Evolutionary conservation across 2,888 invertebrate genomes (phyloP).

Genomic region (Panopea generosa): DNA sequence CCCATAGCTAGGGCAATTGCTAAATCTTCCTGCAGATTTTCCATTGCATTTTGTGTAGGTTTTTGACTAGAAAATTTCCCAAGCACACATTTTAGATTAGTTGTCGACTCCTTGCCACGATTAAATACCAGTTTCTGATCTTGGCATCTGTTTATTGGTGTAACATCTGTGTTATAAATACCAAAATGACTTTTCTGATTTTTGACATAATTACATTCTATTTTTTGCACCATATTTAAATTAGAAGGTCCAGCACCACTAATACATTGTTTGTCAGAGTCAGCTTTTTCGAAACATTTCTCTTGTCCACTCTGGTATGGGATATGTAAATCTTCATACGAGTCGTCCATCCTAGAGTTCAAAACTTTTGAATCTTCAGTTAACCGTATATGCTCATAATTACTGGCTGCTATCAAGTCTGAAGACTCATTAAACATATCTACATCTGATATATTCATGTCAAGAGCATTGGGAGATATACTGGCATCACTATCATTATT

Average conservation of each 20-base stretch:
- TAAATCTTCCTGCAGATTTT: slow-evolving; percentile 88
- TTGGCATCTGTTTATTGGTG: no score
- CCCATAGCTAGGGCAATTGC: slow-evolving; percentile 87
- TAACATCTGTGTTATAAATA: no score
- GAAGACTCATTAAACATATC: slow-evolving; percentile 55
- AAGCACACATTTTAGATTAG: slow-evolving; percentile 11
- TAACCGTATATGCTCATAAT: slow-evolving; percentile 70
- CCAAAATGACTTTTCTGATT: no score
- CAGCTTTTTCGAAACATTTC: slow-evolving; percentile 57
- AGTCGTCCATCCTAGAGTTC: slow-evolving; percentile 34
- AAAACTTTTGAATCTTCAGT: slow-evolving; percentile 56
- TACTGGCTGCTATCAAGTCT: slow-evolving; percentile 73
- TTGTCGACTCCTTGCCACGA: slow-evolving; percentile 8
- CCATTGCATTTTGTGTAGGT: not conserved
- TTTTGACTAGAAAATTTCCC: slow-evolving; percentile 51
- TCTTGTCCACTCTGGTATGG: slow-evolving; percentile 73
- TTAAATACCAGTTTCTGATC: no score
- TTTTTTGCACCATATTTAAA: no score
- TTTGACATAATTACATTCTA: no score
- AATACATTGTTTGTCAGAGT: slow-evolving; percentile 4
- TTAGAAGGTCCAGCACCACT: no score
- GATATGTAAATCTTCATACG: slow-evolving; percentile 67
- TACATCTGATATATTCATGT: slow-evolving; percentile 50
- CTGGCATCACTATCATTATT: slow-evolving; percentile 1
- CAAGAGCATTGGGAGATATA: slow-evolving; percentile 34